A percentile compares a stretch with the other conserved stretches of the same genome.
Evolutionary conservation across 1,140 invertebrate genomes (phyloP).

Genomic region (Pristionchus pacificus): DNA sequence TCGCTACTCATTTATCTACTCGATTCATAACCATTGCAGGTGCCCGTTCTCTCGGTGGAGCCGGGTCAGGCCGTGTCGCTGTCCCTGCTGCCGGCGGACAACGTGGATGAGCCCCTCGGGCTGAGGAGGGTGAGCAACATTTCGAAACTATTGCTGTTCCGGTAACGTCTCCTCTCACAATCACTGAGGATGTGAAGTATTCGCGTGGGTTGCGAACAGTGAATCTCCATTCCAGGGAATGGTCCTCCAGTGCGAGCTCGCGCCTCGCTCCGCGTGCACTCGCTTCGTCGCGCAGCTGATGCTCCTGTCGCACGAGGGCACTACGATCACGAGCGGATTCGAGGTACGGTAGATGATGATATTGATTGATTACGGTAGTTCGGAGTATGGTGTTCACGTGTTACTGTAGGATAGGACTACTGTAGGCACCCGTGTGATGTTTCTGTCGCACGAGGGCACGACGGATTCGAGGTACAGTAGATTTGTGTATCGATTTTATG

Average conservation of each 20-base stretch:
- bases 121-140: not conserved
- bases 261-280: not conserved
- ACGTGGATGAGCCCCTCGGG: not conserved
- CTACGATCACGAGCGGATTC: not conserved
- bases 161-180: too few relatives aligned
- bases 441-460: not conserved
- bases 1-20: too few relatives aligned
- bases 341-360: not conserved
- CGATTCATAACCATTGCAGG: too few relatives aligned
- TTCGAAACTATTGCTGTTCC: too few relatives aligned
- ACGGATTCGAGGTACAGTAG: not conserved
- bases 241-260: not conserved
- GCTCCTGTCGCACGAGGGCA: not conserved
- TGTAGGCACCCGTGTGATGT: not conserved
- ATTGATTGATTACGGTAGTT: too few relatives aligned
- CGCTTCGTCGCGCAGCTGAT: not conserved
- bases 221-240: not conserved
- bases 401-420: too few relatives aligned
- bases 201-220: too few relatives aligned
- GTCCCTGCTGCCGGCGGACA: not conserved
- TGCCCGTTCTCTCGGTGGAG: not conserved
- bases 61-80: not conserved
- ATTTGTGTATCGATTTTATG: too few relatives aligned
- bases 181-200: too few relatives aligned
- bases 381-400: too few relatives aligned